Evolutionary conservation across 2,888 invertebrate species (phyloP), one percentile per base, ranked within the genome.

Genomic region (Drosophila meridiana): DNA sequence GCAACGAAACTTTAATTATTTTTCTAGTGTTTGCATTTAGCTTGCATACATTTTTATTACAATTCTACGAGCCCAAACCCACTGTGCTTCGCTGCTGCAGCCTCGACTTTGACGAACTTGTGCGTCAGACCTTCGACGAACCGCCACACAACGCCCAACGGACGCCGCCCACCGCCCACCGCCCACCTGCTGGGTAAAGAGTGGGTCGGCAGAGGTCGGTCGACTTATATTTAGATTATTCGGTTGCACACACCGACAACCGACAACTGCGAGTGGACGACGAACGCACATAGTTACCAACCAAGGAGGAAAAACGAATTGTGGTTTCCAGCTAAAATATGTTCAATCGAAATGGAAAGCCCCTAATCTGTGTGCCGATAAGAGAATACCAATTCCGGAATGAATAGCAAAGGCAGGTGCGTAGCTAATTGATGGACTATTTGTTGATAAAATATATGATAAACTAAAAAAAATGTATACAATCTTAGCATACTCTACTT

Each of bases 41-140:
- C 20, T 20, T 20, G 20, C 20, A 20, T 3, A 7, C 9, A 26
- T 45, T 13, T 47, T 47, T 0, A 2, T 45, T 5, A 26, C 13
- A 26, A 11, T 26, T 45, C 13, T 5, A 3, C 5, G 26, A 5
- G 26, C 20, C 32, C 14, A n/a, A 4, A 4, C 6, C 38, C 72
- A 76, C 60, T 45, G 73, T 76, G 57, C 73, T n/a, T 2, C 8
- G 36, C 43, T 28, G 48, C 30, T 62, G 65, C 61, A 70, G 82
- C 82, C 78, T 78, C 78, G 73, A 80, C 75, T 76, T 83, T 85
- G 76, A 71, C 68, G 55, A 78, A 76, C 78, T 80, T 80, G 70
- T 65, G 73, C 66, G 67, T 55, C 64, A 69, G 65, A 64, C 73
- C 65, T 64, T 65, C 60, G 53, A 62, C 43, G 30, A 34, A 8